A percentile compares a stretch with the other conserved stretches of the same genome.
These are phyloP conservation scores for Syncerus caffer DNA, from an alignment of 2,797 vertebrate genomes.

Conservation along the genomic window DNA sequence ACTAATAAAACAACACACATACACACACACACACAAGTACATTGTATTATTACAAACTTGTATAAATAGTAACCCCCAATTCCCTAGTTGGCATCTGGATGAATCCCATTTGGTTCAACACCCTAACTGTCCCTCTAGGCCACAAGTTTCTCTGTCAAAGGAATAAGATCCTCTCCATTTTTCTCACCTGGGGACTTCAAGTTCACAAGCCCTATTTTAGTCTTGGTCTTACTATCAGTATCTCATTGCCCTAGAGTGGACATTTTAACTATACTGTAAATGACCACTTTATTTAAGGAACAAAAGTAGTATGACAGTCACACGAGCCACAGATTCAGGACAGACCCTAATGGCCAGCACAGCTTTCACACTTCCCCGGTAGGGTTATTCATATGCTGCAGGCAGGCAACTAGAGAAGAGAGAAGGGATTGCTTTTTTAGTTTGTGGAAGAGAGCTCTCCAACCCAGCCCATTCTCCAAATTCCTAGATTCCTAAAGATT, in stretches of 20 bases:
- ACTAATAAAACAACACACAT: not conserved
- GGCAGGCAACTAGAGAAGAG: not conserved
- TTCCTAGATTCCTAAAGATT: slow-evolving; percentile 31
- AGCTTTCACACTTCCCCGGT: not conserved
- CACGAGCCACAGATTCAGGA: not conserved
- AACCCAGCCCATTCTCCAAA: not conserved
- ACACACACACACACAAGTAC: not conserved
- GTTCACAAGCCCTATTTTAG: not conserved
- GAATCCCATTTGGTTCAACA: not conserved
- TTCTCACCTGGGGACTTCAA: not conserved
- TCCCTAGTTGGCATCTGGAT: not conserved
- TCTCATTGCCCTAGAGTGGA: not conserved
- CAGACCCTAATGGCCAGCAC: not conserved
- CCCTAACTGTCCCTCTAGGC: not conserved
- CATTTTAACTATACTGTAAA: not conserved
- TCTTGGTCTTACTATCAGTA: not conserved
- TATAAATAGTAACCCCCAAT: not conserved
- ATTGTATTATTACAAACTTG: not conserved
- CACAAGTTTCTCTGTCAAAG: not conserved
- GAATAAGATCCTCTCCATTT: not conserved
- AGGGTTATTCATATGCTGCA: not conserved
- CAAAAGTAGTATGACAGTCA: not conserved
- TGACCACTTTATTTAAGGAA: not conserved
- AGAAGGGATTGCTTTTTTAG: not conserved
- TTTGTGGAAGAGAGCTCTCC: not conserved